Evolutionary conservation across 2,888 invertebrate species (phyloP), one percentile per base, ranked within the genome.

Genomic region (Erebia ligea): DNA sequence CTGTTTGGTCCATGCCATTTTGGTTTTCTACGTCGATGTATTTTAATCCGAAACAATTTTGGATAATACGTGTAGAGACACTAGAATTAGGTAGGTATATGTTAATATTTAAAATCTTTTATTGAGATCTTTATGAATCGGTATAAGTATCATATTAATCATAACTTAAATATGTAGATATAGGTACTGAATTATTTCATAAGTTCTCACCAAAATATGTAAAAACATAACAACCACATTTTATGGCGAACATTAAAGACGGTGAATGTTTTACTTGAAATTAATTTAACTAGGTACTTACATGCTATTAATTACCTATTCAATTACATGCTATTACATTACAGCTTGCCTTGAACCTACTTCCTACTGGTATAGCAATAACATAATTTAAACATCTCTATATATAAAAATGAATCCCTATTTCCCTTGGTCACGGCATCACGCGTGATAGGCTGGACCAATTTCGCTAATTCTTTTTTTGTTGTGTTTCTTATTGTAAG

Each of bases 21-120:
- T 59, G 66, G 13, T 70, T 57, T 17, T 48, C 45, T 48, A 70
- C 54, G 56, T 74, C 71, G 17, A 73, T 66, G 52, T 66, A 68
- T 63, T 74, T 69, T 40, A 68, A 50, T 34, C 68, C 71, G 42
- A 61, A 50, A 21, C 66, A 64, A n/a, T 34, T 57, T 52, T 68
- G n/a, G 21, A 63, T 21, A 25, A 3, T 48, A 65, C 48, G 21
- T 50, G 54, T 19, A 67, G 42, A 25, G 69, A 54, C 57, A 34
- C 61, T 71, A 57, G 13, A 48, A 62, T 34, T 34, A 34, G 6
- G 34, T 0, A 34, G 34, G 34, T 25, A 25, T 3, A 25, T 4
- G 4, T 25, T 25, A 25, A 25, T 25, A 3, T 25, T 25, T 25
- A 21, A 2, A 21, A 21, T 21, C 21, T 21, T 21, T 21, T 21